Evolutionary conservation across 2,113 vertebrate genomes (phyloP).

Genomic region (Piprites chloris): DNA sequence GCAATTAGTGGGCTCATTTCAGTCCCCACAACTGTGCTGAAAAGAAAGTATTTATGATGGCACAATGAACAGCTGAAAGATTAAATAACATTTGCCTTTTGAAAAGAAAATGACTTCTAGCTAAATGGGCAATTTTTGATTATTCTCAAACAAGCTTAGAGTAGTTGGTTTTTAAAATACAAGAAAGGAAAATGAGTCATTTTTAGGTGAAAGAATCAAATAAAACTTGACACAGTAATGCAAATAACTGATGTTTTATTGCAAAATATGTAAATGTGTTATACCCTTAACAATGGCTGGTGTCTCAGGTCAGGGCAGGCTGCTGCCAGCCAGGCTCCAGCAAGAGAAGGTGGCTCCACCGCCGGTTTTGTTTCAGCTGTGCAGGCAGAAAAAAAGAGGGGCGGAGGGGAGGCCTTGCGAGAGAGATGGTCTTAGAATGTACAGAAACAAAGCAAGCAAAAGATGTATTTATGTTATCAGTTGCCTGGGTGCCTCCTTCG

Average conservation of each 20-base stretch:
- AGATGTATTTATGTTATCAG: conserved; percentile 45
- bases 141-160: conserved; percentile 99
- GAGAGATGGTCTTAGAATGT: conserved; percentile 64
- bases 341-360: conserved; percentile 72
- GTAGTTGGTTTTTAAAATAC: conserved; percentile 98
- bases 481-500: neutral
- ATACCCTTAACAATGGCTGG: conserved; percentile 85
- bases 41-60: conserved; percentile 99
- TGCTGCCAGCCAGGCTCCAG: conserved; percentile 75
- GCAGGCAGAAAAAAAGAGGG: conserved; percentile 52
- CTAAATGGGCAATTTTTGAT: conserved; percentile 99
- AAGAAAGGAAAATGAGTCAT: conserved; percentile 93
- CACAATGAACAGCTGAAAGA: conserved; percentile 99
- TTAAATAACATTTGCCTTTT: conserved; percentile 99
- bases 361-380: conserved; percentile 66
- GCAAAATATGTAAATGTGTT: conserved; percentile 89
- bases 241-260: conserved; percentile 91
- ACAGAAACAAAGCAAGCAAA: conserved; percentile 65
- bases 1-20: conserved; percentile 99
- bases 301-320: conserved; percentile 82
- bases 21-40: conserved; percentile 99
- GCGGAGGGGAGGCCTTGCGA: conserved; percentile 50
- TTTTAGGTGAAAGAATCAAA: conserved; percentile 96
- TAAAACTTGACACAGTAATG: conserved; percentile 88
- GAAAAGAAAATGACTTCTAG: conserved; percentile 99